A percentile compares a stretch with the other conserved stretches of the same genome.
These are phyloP conservation scores for Andrena marginata DNA, from an alignment of 2,888 invertebrate genomes.

Conservation along the genomic window DNA sequence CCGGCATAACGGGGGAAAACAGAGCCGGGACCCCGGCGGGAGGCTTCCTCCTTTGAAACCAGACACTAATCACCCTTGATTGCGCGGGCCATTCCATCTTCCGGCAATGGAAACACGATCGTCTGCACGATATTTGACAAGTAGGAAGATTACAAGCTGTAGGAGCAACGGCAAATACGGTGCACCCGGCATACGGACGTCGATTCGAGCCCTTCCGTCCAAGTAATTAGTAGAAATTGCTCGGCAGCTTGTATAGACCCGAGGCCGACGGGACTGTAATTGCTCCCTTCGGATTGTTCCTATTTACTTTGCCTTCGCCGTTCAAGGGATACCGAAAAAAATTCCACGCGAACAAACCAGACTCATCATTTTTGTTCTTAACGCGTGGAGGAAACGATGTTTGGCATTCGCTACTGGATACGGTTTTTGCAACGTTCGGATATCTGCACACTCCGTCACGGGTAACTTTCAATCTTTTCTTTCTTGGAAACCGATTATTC, in stretches of 20 bases:
- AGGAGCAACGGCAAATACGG: conserved; percentile 25
- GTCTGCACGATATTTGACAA: conserved; percentile 44
- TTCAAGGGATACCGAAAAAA: neutral
- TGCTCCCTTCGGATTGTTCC: conserved; percentile 19
- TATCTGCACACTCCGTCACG: too few relatives aligned
- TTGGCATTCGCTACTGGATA: too few relatives aligned
- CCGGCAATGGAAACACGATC: conserved; percentile 41
- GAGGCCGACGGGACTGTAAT: neutral
- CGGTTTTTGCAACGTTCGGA: too few relatives aligned
- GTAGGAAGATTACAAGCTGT: conserved; percentile 51
- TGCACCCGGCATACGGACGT: neutral
- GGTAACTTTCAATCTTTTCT: too few relatives aligned
- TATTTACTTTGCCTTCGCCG: conserved; percentile 9
- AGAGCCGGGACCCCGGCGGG: neutral
- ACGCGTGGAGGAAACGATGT: too few relatives aligned
- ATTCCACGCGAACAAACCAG: too few relatives aligned
- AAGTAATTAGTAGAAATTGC: conserved; percentile 47
- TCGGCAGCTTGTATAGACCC: neutral
- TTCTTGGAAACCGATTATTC: too few relatives aligned
- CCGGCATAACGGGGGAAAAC: conserved; percentile 3
- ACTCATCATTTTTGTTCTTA: too few relatives aligned
- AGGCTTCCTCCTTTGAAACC: conserved; percentile 39
- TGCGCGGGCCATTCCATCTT: conserved; percentile 25
- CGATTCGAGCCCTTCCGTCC: conserved; percentile 23
- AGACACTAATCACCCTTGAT: conserved; percentile 42